These are phyloP conservation scores for Apistogramma diplotaenia DNA, from an alignment of 2,113 vertebrate genomes.

Conservation along the genomic window DNA sequence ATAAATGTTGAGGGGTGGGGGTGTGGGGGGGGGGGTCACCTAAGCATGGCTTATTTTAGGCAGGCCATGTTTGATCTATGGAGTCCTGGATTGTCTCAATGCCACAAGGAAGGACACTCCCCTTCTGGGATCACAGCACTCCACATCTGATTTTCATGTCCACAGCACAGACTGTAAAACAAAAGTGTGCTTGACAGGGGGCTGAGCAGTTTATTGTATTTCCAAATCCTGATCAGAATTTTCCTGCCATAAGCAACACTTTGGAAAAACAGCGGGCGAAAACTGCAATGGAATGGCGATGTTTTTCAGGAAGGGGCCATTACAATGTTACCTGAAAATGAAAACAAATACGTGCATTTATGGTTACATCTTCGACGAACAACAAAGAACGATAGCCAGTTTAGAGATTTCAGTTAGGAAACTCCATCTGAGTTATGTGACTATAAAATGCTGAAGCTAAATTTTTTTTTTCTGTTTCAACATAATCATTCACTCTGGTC, in stretches of 20 bases:
- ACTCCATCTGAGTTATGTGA: slow-evolving; percentile 2
- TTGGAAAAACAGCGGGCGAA: not conserved
- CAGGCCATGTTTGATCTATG: slow-evolving; percentile 69
- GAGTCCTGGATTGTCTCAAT: slow-evolving; percentile 70
- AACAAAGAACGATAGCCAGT: not conserved
- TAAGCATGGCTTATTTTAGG: slow-evolving; percentile 63
- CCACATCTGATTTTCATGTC: slow-evolving; percentile 41
- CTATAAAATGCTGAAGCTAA: slow-evolving; percentile 15
- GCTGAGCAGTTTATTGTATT: slow-evolving; percentile 2
- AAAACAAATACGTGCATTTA: slow-evolving; percentile 12
- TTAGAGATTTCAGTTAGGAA: slow-evolving; percentile 7
- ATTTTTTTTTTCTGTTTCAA: slow-evolving; percentile 22
- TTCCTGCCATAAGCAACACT: not conserved
- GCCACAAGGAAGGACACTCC: slow-evolving; percentile 66
- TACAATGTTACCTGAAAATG: not conserved
- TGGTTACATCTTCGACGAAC: not conserved
- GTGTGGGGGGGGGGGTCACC: slow-evolving; percentile 53
- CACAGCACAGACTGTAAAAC: slow-evolving; percentile 11
- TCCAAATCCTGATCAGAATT: slow-evolving; percentile 10
- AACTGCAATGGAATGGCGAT: not conserved
- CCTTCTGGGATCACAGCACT: slow-evolving; percentile 43
- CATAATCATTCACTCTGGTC: slow-evolving; percentile 58
- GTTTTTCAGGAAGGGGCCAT: not conserved
- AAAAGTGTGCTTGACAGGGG: not conserved
- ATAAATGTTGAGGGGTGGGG: slow-evolving; percentile 40